These are phyloP conservation scores for Erynnis tages DNA, from an alignment of 2,888 invertebrate genomes.

Conservation along the genomic window DNA sequence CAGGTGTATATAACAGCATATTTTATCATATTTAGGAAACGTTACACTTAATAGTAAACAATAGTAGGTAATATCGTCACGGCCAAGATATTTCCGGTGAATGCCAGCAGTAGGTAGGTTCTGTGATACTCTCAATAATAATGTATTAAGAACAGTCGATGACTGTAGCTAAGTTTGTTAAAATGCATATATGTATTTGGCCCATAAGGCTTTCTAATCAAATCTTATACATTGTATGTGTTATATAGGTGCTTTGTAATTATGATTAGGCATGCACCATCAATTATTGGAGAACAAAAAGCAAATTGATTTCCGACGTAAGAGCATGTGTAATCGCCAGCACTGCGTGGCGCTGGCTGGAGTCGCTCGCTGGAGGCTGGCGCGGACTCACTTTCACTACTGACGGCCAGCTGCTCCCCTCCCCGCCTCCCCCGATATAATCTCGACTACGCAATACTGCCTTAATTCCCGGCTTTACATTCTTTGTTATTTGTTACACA, in stretches of 20 bases:
- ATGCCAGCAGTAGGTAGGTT: neutral
- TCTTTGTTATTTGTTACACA: slow-evolving; percentile 30
- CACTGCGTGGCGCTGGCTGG: slow-evolving; percentile 14
- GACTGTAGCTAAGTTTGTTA: too few species aligned
- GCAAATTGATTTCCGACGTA: slow-evolving; percentile 23
- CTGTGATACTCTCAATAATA: neutral
- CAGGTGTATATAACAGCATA: neutral
- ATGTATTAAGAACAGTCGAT: too few species aligned
- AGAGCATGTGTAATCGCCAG: slow-evolving; percentile 24
- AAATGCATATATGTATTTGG: too few species aligned
- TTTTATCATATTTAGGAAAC: neutral
- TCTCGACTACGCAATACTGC: slow-evolving; percentile 63
- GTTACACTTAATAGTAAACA: slow-evolving; percentile 10
- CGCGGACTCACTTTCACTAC: slow-evolving; percentile 74
- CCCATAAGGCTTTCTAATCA: neutral
- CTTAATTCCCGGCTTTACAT: slow-evolving; percentile 51
- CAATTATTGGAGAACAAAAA: slow-evolving; percentile 20
- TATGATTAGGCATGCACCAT: slow-evolving; percentile 4
- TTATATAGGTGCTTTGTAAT: neutral
- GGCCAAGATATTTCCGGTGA: slow-evolving; percentile 24
- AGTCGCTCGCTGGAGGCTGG: slow-evolving; percentile 35
- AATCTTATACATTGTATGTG: neutral
- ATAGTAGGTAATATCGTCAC: slow-evolving; percentile 18
- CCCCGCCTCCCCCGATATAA: slow-evolving; percentile 37
- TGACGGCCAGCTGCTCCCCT: slow-evolving; percentile 73